Conservation (phyloP, 2,888 invertebrate genomes). For the Aquatica leii region DNA sequence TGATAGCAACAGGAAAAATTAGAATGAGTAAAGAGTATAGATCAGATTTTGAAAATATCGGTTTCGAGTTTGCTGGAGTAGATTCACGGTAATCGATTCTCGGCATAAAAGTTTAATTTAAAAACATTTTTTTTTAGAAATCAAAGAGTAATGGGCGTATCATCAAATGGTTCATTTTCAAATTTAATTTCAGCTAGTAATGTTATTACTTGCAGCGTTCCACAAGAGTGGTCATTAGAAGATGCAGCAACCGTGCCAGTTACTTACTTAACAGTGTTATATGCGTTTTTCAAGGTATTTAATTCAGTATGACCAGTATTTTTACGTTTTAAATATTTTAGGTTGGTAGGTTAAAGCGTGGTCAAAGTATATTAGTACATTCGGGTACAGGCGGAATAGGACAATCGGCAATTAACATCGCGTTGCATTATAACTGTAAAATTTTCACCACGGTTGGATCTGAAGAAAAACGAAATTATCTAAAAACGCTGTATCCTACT, state of each 20-base stretch:
- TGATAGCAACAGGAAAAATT: constrained; percentile 92
- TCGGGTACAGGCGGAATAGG: constrained; percentile 78
- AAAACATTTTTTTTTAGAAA: too few relatives aligned
- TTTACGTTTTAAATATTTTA: constrained; percentile 59
- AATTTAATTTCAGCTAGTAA: too few relatives aligned
- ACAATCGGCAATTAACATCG: constrained; percentile 79
- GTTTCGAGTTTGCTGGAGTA: constrained; percentile 68
- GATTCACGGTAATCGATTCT: neutral
- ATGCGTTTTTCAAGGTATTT: too few relatives aligned
- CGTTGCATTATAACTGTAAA: constrained; percentile 69
- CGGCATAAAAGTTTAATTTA: too few relatives aligned
- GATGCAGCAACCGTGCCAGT: too few relatives aligned
- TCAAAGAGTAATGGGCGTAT: too few relatives aligned
- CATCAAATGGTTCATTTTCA: too few relatives aligned
- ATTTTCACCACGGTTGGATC: constrained; percentile 78
- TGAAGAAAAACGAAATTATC: constrained; percentile 69
- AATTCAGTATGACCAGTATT: too few relatives aligned
- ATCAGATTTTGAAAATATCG: neutral
- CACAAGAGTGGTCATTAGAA: too few relatives aligned
- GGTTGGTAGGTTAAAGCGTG: constrained; percentile 44
- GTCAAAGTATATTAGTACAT: constrained; percentile 64
- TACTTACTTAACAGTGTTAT: too few relatives aligned
- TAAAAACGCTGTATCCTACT: constrained; percentile 64
- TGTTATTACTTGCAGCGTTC: too few relatives aligned
- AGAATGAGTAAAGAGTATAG: constrained; percentile 61